Base-by-base conservation (phyloP, 2,888 invertebrate species). In the Polyploca ridens region DNA sequence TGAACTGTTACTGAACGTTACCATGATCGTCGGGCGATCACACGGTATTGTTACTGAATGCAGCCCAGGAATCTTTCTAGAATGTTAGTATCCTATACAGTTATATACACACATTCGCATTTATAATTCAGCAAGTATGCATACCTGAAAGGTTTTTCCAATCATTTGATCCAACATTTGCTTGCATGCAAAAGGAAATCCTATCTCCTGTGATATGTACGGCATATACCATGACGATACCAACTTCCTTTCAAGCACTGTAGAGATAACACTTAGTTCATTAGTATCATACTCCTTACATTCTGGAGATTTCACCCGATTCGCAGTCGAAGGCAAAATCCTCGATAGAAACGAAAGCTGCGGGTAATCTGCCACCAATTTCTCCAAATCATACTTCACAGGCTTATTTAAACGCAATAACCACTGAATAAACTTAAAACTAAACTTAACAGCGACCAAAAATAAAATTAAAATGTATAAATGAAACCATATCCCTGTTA, bases 401-500 rank as follows among this genome's bases (percentile, higher is more conserved):
- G 95, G 95, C 74, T 94, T 94, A 72, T 94, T 95, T 68, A 94
- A 84, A 71, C 87, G 88, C 63, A 95, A 79, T 65, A 95, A 77
- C 87, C 92, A 94, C 76, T 95, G 95, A 35, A 95, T 89, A 77
- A 90, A 88, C 73, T 91, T 90, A 77, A 95, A 94, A 82, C 95
- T 95, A 58, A 93, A 66, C 72, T 90, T 89, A 61, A 95, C 77
- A 3, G 95, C 92, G 0, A 86, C 67, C 49, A 94, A 75, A 82
- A 94, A 94, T 58, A 94, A 69, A 49, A 83, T 64, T 60, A 93
- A 49, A 64, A 91, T 71, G 71, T 94, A 95, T 58, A 90, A 70
- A n/a, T 87, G 74, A 68, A 94, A 88, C 91, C 92, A 94, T 64
- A 91, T 79, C 64, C 93, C 92, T 27, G 85, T 82, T 72, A 94